phyloP scores from a whole-genome alignment of 2,888 invertebrate species.

The Eupelmus urozonus region DNA sequence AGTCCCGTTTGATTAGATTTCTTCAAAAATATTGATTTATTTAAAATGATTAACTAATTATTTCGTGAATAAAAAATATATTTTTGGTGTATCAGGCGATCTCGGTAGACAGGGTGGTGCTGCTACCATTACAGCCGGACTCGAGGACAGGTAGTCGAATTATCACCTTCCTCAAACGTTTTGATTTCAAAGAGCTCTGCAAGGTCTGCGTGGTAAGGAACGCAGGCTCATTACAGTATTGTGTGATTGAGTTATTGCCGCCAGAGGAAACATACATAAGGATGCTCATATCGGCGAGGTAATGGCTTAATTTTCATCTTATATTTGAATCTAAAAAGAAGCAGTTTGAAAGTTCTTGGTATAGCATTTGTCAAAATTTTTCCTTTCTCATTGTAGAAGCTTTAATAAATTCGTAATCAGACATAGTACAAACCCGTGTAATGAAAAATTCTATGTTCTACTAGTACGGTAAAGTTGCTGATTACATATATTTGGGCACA shows the following conservation, averaged over 20 bases:
- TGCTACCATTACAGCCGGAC: conserved; percentile 60
- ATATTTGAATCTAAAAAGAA: too few relatives aligned
- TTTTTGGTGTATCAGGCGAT: conserved; percentile 55
- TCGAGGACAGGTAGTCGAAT: conserved; percentile 55
- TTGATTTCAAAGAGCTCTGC: conserved; percentile 66
- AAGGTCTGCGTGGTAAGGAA: conserved; percentile 64
- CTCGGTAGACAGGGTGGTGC: conserved; percentile 65
- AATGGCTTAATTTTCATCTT: too few relatives aligned
- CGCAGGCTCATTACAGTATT: conserved; percentile 65
- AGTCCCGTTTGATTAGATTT: background rate
- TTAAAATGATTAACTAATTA: background rate
- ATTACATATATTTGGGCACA: too few relatives aligned
- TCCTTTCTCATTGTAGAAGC: too few relatives aligned
- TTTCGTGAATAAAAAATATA: background rate
- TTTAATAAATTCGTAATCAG: too few relatives aligned
- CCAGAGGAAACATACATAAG: too few relatives aligned
- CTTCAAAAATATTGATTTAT: background rate
- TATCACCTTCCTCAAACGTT: too few relatives aligned
- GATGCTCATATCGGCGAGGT: conserved; percentile 68
- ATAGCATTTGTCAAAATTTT: too few relatives aligned
- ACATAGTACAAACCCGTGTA: too few relatives aligned
- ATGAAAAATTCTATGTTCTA: too few relatives aligned
- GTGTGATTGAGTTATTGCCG: conserved; percentile 69
- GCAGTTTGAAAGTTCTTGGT: too few relatives aligned
- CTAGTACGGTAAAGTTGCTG: too few relatives aligned